Evolutionary conservation across 1,140 invertebrate species (phyloP).

Genomic region (Asbolus verrucosus): DNA sequence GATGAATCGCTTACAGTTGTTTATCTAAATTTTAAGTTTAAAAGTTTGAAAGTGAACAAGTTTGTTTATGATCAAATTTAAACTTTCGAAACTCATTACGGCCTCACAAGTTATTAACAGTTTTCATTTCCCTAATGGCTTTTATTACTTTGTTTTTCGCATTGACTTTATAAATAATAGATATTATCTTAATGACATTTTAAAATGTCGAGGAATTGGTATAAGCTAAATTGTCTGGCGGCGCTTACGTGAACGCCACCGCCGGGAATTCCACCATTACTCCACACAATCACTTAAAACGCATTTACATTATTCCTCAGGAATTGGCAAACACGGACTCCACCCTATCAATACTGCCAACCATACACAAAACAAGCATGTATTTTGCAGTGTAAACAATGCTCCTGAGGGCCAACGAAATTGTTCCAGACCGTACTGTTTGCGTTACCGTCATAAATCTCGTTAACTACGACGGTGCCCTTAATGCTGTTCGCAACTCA

Average conservation of each 20-base stretch:
- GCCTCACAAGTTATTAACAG: slow-evolving; percentile 38
- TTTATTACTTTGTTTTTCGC: slow-evolving; percentile 44
- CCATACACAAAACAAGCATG: slow-evolving; percentile 26
- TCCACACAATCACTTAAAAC: slow-evolving; percentile 32
- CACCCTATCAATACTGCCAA: slow-evolving; percentile 30
- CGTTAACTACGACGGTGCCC: background rate
- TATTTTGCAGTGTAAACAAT: slow-evolving; percentile 24
- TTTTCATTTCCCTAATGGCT: slow-evolving; percentile 46
- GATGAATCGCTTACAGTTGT: slow-evolving; percentile 43
- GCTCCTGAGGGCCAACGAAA: slow-evolving; percentile 9
- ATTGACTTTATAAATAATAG: slow-evolving; percentile 40
- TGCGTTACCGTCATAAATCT: slow-evolving; percentile 21
- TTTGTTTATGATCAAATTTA: slow-evolving; percentile 46
- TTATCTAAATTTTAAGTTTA: slow-evolving; percentile 44
- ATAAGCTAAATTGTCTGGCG: background rate
- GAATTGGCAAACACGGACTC: slow-evolving; percentile 26
- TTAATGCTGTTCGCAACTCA: slow-evolving; percentile 22
- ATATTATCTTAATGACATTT: slow-evolving; percentile 44
- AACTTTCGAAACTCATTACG: slow-evolving; percentile 44
- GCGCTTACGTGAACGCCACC: background rate
- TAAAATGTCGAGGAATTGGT: slow-evolving; percentile 24
- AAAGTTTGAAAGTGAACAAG: slow-evolving; percentile 38
- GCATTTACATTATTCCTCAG: slow-evolving; percentile 21
- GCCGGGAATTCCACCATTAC: background rate
- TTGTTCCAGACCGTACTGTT: slow-evolving; percentile 22